phyloP scores from a whole-genome alignment of 37 sponge, comb jelly and placozoan species.

The Chondrosia reniformis region DNA sequence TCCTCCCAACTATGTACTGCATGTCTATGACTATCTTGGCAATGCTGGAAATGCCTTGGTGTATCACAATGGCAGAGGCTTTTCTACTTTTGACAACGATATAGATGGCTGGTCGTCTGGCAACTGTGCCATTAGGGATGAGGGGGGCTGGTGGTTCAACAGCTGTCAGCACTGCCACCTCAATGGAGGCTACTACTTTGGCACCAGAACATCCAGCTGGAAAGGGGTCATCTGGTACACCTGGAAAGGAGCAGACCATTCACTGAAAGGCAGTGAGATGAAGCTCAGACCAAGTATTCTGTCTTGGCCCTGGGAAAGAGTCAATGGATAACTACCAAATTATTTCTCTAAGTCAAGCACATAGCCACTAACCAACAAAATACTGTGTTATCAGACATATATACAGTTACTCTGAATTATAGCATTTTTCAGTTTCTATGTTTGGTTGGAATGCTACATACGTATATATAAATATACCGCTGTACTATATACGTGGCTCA shows the following conservation, averaged over 20 bases:
- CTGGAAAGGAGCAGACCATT: background rate
- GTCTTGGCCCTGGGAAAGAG: too few relatives aligned
- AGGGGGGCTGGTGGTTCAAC: slow-evolving; percentile 26
- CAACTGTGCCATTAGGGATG: background rate
- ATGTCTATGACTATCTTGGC: background rate
- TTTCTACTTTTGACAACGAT: slow-evolving; percentile 18
- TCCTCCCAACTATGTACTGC: background rate
- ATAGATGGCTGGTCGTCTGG: background rate
- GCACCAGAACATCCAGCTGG: background rate
- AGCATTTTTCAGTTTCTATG: too few relatives aligned
- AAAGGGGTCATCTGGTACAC: slow-evolving; percentile 3
- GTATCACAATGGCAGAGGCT: background rate
- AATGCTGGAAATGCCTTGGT: slow-evolving; percentile 4
- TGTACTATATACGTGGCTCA: too few relatives aligned
- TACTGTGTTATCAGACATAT: too few relatives aligned
- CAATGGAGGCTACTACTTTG: slow-evolving; percentile 10
- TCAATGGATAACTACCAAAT: too few relatives aligned
- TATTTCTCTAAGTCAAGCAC: too few relatives aligned
- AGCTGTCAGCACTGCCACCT: slow-evolving; percentile 17
- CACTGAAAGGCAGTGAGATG: background rate
- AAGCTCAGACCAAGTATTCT: slow-evolving; percentile 8
- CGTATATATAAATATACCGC: too few relatives aligned
- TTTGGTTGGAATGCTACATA: too few relatives aligned
- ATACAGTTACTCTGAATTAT: too few relatives aligned
- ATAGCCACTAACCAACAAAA: too few relatives aligned